Percentiles rank a stretch among this genome's conserved stretches.
Conservation (phyloP, 2,888 invertebrate genomes). For the Allolobophora icterica region DNA sequence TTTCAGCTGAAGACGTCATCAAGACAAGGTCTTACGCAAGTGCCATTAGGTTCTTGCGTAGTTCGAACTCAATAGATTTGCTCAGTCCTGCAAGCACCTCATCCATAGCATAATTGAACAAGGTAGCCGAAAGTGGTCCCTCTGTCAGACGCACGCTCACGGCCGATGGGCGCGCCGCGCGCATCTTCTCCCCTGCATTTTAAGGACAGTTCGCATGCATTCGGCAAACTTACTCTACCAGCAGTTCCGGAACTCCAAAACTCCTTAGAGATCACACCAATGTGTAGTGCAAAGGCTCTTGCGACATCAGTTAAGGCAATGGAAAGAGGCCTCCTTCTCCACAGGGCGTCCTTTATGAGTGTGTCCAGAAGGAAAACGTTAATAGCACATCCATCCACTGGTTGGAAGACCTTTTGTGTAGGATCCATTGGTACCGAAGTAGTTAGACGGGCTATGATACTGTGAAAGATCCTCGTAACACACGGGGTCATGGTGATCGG, state of each 20-base stretch:
- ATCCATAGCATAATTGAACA: conserved; percentile 27
- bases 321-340: too few species aligned
- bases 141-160: background rate
- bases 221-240: background rate
- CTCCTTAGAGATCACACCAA: background rate
- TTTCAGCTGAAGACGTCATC: too few species aligned
- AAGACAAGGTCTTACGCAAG: conserved; percentile 6
- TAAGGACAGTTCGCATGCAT: background rate
- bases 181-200: background rate
- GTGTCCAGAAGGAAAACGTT: too few species aligned
- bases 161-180: background rate
- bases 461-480: too few species aligned
- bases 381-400: too few species aligned
- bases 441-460: too few species aligned
- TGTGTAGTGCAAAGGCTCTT: background rate
- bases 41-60: background rate
- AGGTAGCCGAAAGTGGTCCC: background rate
- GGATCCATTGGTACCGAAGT: too few species aligned
- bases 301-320: background rate
- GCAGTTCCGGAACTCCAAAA: background rate
- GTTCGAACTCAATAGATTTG: background rate
- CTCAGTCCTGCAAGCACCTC: background rate
- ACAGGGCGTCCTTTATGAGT: too few species aligned
- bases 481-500: too few species aligned
- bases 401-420: too few species aligned